Percentiles rank a stretch among this genome's conserved stretches.
Conservation (phyloP, 2,797 vertebrate species). For the Hafferia zeledoni region DNA sequence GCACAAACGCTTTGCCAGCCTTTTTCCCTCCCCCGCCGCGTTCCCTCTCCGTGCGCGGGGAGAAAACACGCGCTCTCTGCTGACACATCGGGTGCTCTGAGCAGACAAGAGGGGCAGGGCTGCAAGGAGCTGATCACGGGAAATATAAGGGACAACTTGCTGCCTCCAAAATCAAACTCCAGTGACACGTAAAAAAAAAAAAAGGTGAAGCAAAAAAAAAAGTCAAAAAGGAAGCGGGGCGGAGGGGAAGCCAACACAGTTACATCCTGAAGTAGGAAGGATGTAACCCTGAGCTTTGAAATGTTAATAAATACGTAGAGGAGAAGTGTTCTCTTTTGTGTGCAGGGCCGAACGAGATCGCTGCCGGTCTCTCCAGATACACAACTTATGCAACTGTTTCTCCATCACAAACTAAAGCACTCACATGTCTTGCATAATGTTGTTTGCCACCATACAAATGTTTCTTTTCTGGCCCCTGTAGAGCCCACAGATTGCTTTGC, state of each 20-base stretch:
- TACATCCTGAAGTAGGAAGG: neutral
- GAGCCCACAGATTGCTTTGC: constrained; percentile 48
- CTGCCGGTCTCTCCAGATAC: neutral
- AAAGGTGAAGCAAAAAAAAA: fast-evolving
- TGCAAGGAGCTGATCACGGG: neutral
- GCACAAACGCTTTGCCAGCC: neutral
- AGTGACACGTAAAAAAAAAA: neutral
- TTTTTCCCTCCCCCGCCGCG: neutral
- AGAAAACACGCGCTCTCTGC: neutral
- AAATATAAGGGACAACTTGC: neutral
- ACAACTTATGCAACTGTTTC: neutral
- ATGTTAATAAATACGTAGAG: neutral
- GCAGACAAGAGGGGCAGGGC: neutral
- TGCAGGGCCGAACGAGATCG: neutral
- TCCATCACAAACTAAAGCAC: neutral
- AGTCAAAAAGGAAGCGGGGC: fast-evolving
- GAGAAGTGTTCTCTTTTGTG: neutral
- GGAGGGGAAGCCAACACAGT: fast-evolving
- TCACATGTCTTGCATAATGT: neutral
- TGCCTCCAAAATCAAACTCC: neutral
- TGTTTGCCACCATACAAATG: constrained; percentile 9
- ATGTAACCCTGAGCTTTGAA: neutral
- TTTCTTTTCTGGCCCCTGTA: constrained; percentile 25
- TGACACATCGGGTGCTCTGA: neutral
- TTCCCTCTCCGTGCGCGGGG: neutral